phyloP scores from a whole-genome alignment of 1,140 invertebrate genomes.

The Neodiprion fabricii region DNA sequence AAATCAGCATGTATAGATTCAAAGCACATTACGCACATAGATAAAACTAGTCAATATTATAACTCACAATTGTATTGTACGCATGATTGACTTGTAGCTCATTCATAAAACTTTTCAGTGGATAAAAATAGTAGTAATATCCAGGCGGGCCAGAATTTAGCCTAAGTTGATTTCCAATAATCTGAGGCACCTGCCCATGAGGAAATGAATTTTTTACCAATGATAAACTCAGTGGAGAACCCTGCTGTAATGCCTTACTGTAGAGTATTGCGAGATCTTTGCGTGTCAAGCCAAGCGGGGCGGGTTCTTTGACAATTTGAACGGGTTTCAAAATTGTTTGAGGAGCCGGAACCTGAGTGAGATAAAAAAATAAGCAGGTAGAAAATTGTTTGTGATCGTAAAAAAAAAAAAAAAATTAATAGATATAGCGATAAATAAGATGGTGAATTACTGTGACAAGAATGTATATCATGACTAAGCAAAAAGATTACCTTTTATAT shows the following conservation, averaged over 20 bases:
- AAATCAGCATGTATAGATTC: too few species aligned
- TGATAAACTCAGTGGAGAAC: slow-evolving; percentile 34
- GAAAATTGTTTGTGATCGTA: neutral
- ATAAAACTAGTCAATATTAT: neutral
- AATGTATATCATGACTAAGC: too few species aligned
- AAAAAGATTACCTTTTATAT: too few species aligned
- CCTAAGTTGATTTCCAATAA: slow-evolving; percentile 30
- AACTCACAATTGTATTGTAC: slow-evolving; percentile 28
- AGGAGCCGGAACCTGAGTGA: neutral
- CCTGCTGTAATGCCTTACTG: slow-evolving; percentile 41
- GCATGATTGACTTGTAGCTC: slow-evolving; percentile 37
- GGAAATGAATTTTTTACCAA: slow-evolving; percentile 35
- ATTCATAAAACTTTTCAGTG: slow-evolving; percentile 40
- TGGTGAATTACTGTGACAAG: too few species aligned
- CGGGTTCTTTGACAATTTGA: neutral
- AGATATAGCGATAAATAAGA: neutral
- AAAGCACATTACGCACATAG: too few species aligned
- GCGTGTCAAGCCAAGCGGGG: slow-evolving; percentile 31
- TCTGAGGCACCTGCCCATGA: slow-evolving; percentile 26
- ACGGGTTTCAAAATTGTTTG: neutral
- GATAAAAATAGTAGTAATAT: slow-evolving; percentile 44
- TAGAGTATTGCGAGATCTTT: slow-evolving; percentile 39
- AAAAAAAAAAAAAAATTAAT: neutral
- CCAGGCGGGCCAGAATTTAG: slow-evolving; percentile 28
- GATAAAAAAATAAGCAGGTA: neutral